Conservation (phyloP, 2,797 vertebrate species). For the Nannoperca obscura region DNA sequence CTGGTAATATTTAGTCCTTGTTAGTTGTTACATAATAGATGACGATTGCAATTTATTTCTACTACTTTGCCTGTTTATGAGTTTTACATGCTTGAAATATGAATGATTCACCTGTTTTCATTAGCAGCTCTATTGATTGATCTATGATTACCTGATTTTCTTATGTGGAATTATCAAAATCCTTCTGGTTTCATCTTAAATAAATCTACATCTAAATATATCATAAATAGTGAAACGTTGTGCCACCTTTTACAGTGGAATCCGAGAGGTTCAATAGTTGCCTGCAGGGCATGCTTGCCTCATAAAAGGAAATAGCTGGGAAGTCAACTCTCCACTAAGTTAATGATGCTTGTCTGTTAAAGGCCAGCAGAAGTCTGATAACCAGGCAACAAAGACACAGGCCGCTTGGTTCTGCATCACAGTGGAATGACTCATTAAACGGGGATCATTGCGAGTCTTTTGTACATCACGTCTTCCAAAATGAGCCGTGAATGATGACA, state of each 20-base stretch:
- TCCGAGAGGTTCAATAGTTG: constrained; percentile 26
- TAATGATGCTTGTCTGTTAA: constrained; percentile 72
- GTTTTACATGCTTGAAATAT: not conserved
- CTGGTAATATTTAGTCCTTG: not conserved
- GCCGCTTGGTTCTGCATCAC: constrained; percentile 39
- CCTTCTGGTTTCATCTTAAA: not conserved
- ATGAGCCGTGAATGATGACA: constrained; percentile 67
- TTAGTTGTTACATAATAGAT: not conserved
- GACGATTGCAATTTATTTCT: not conserved
- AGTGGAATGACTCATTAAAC: constrained; percentile 66
- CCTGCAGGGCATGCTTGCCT: constrained; percentile 36
- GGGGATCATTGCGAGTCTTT: constrained; percentile 59
- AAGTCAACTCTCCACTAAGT: constrained; percentile 48
- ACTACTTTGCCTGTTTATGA: not conserved
- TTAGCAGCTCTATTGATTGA: not conserved
- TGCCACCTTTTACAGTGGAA: constrained; percentile 31
- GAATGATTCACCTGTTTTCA: not conserved
- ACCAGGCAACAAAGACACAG: constrained; percentile 68
- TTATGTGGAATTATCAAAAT: not conserved
- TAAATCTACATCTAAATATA: too few species aligned
- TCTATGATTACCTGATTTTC: not conserved
- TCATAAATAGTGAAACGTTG: not conserved
- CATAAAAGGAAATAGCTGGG: constrained; percentile 67
- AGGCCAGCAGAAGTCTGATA: constrained; percentile 63
- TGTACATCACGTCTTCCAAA: constrained; percentile 54